Conservation (phyloP, 2,888 invertebrate genomes). For the Stenichneumon culpator region DNA sequence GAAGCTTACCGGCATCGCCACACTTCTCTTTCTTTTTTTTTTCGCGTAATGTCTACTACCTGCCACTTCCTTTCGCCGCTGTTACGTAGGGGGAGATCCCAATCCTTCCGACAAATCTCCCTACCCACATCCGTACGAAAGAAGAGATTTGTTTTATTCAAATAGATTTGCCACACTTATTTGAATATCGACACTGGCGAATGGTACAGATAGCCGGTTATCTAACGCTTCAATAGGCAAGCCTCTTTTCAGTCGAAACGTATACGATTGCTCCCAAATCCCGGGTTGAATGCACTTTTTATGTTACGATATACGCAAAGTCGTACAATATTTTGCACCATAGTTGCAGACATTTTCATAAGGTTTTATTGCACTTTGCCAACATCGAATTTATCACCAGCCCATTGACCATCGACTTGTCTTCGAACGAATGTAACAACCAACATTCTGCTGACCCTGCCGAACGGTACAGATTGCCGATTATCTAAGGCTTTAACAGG, state of each 20-base stretch:
- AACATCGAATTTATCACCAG: constrained; percentile 51
- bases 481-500: no score
- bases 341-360: constrained; percentile 11
- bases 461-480: no score
- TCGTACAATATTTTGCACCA: neutral
- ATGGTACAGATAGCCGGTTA: neutral
- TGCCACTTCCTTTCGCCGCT: neutral
- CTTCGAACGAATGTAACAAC: constrained; percentile 31
- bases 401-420: constrained; percentile 49
- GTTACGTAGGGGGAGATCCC: neutral
- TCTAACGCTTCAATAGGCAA: no score
- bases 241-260: no score
- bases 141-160: neutral
- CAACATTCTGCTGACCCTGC: neutral
- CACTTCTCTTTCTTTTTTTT: neutral
- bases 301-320: neutral
- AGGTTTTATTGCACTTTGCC: constrained; percentile 32
- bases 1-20: neutral
- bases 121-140: neutral
- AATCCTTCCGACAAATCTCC: neutral
- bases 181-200: neutral
- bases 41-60: neutral
- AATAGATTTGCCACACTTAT: neutral
- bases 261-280: no score
- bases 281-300: no score